Evolutionary conservation across 2,113 vertebrate genomes (phyloP), one percentile per base, ranked within the genome.

Genomic region (Heterochromis multidens): DNA sequence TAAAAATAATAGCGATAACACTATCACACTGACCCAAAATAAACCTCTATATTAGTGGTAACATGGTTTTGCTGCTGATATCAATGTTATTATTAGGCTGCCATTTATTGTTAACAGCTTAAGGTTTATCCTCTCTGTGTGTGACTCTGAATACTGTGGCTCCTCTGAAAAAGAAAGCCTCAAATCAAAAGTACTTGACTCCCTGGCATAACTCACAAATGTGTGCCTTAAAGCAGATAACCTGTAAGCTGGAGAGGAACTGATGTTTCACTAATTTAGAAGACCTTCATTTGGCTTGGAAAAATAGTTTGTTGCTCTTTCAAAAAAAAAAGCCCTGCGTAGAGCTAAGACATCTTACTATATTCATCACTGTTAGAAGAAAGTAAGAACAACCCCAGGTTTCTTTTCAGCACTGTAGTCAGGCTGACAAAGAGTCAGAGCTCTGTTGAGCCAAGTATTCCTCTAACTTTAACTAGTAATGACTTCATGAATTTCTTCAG

Each of bases 1-100:
- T n/a, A n/a, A 33, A 9, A 29, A 29, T 81, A 74, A 13, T 72
- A 37, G 14, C 52, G 58, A 87, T 81, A 85, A 91, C 37, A 81
- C 11, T 77, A 59, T 87, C 27, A 46, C 31, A 79, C 17, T 37
- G 59, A 79, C 37, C 35, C 5, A 35, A 23, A 78, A 23, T 23
- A 60, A 78, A 61, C 19, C 1, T 27, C 16, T 62, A 29, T 54
- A 63, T 23, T 54, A 54, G 25, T 3, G 31, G 13, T 9, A 37
- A 3, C 27, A 1, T 23, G 11, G 70, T 67, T 58, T 74, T 60
- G 21, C n/a, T 33, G 16, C 25, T 49, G 52, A 84, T 67, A 35
- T 76, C 11, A 77, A 57, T 65, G 59, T 63, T 79, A 27, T 57
- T 40, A 40, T 59, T n/a, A 78, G 77, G 56, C 56, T 61, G n/a